Percentiles rank a stretch among this genome's conserved stretches.
phyloP scores from a whole-genome alignment of 2,888 invertebrate species.

The Standfussiana lucernea region DNA sequence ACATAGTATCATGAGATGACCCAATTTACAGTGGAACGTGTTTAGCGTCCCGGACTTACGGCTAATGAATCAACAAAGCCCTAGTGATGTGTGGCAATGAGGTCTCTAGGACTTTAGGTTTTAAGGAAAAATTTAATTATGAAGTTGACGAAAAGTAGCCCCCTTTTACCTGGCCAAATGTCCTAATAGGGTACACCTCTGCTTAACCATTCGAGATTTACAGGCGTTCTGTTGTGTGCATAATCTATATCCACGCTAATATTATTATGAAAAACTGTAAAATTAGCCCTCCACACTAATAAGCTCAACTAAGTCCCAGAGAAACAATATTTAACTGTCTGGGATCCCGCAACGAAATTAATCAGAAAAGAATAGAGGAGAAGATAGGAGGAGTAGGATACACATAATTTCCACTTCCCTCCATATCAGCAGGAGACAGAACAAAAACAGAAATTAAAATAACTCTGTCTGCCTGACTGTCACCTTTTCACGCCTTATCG shows the following conservation, averaged over 20 bases:
- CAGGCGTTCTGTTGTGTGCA: neutral
- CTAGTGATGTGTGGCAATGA: slow-evolving; percentile 4
- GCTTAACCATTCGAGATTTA: neutral
- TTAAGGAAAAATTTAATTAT: neutral
- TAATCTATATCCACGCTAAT: neutral
- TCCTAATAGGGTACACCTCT: neutral
- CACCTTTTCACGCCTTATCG: neutral
- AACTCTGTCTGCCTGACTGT: neutral
- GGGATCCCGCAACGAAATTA: neutral
- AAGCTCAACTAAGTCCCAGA: neutral
- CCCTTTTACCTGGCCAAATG: neutral
- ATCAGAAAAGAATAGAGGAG: neutral
- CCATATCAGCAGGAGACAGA: neutral
- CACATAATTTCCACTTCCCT: neutral
- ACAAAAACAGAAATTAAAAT: neutral
- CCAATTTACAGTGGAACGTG: slow-evolving; percentile 39
- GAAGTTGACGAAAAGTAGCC: neutral
- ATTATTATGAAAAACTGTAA: neutral
- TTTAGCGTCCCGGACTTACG: slow-evolving; percentile 4
- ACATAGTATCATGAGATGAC: slow-evolving; percentile 26
- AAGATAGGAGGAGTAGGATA: neutral
- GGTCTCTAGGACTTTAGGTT: neutral
- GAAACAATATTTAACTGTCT: neutral
- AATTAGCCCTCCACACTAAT: neutral
- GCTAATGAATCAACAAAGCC: slow-evolving; percentile 40